A percentile compares a stretch with the other conserved stretches of the same genome.
Conservation (phyloP, 1,140 invertebrate genomes). For the Hylyphantes graminicola region DNA sequence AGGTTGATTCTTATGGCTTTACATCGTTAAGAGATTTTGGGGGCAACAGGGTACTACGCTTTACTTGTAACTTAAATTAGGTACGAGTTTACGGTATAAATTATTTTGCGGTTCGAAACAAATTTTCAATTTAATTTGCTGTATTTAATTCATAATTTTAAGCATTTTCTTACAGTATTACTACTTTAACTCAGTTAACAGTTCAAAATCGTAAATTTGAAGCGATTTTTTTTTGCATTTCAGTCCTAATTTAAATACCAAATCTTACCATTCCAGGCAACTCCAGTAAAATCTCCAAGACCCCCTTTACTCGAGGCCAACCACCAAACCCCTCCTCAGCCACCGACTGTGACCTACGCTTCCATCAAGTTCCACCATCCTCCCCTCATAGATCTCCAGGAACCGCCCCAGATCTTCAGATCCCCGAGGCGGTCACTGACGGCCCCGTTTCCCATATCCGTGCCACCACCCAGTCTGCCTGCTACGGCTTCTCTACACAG, state of each 20-base stretch:
- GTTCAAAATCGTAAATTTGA: neutral
- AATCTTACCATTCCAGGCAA: slow-evolving; percentile 14
- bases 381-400: slow-evolving; percentile 27
- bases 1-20: too few relatives aligned
- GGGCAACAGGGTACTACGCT: too few relatives aligned
- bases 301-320: slow-evolving; percentile 37
- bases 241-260: neutral
- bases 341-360: slow-evolving; percentile 21
- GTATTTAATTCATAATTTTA: too few relatives aligned
- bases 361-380: slow-evolving; percentile 56
- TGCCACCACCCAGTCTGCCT: slow-evolving; percentile 27
- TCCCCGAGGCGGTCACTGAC: slow-evolving; percentile 57
- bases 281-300: slow-evolving; percentile 39
- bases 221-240: neutral
- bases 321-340: slow-evolving; percentile 3
- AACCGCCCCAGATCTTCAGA: slow-evolving; percentile 43
- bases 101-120: too few relatives aligned
- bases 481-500: slow-evolving; percentile 74
- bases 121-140: too few relatives aligned
- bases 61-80: too few relatives aligned
- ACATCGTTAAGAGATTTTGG: too few relatives aligned
- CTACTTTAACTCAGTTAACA: too few relatives aligned
- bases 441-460: slow-evolving; percentile 31
- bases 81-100: too few relatives aligned
- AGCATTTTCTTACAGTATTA: too few relatives aligned